Base-by-base conservation (phyloP, 2,113 vertebrate species). In the Cyprinodon tularosa region DNA sequence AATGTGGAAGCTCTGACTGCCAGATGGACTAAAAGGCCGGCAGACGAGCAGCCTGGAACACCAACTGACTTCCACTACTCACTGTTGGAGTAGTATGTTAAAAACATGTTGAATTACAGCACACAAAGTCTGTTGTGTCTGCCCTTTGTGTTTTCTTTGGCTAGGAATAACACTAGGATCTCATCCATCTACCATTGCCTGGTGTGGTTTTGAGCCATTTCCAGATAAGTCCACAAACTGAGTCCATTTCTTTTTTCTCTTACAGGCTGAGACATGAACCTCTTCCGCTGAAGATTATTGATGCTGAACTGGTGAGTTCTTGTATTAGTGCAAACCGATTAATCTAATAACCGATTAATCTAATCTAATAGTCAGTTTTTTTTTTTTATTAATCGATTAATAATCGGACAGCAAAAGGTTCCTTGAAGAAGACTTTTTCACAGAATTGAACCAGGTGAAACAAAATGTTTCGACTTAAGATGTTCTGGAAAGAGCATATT, bases 271-370 rank as follows among this genome's bases (percentile, higher is more conserved):
- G 86, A 90, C 70, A 93, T 93, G 93, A 88, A 71, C 81, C 81
- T 89, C 79, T 89, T 77, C 73, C 50, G 7, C 80, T 92, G 88
- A 93, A 78, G 71, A 4, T 13, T 71, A 73, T 92, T 88, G 84
- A 92, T 93, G 92, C 86, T 90, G 88, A 92, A 91, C 90, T 93
- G 93, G 94, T 94, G 74, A 95, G 94, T 92, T 53, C n/a, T 37
- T 11, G 1, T 37, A 44, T 72, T 73, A 17, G n/a, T n/a, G n/a
- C n/a, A n/a, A n/a, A n/a, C n/a, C n/a, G n/a, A n/a, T n/a, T n/a
- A n/a, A n/a, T n/a, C n/a, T n/a, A n/a, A n/a, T n/a, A n/a, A n/a
- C n/a, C n/a, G n/a, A n/a, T n/a, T n/a, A n/a, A n/a, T n/a, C n/a
- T n/a, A n/a, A n/a, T n/a, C n/a, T n/a, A n/a, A n/a, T n/a, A n/a